Conservation (phyloP, 2,797 vertebrate species). For the Aselliscus stoliczkanus region DNA sequence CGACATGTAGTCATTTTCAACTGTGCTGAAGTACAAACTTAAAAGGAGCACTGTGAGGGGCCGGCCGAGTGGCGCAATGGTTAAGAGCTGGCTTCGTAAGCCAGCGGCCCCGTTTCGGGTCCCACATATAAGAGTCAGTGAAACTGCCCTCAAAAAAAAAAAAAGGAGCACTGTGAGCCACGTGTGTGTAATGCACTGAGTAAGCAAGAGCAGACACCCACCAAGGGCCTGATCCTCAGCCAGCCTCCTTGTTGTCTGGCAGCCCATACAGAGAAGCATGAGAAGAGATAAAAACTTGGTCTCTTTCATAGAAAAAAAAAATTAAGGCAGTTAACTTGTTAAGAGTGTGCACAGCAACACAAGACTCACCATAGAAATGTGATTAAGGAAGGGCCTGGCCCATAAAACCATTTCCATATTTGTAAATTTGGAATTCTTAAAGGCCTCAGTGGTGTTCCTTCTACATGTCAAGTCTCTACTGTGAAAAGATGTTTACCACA, state of each 20-base stretch:
- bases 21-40: constrained; percentile 42
- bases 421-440: constrained; percentile 26
- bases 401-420: constrained; percentile 27
- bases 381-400: background rate
- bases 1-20: constrained; percentile 37
- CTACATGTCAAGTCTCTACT: constrained; percentile 39
- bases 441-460: background rate
- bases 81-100: no score
- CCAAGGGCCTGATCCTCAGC: no score
- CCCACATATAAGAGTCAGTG: no score
- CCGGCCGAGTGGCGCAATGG: no score
- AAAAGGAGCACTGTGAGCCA: no score
- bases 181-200: no score
- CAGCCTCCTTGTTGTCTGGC: constrained; percentile 39
- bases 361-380: constrained; percentile 33
- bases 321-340: constrained; percentile 34
- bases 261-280: constrained; percentile 17
- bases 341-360: constrained; percentile 13
- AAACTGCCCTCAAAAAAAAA: no score
- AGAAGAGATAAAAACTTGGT: constrained; percentile 24
- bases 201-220: constrained; percentile 47
- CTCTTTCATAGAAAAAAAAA: constrained; percentile 36
- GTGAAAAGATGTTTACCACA: background rate
- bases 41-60: background rate
- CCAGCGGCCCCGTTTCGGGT: no score